Evolutionary conservation across 1,140 invertebrate genomes (phyloP), one percentile per base, ranked within the genome.

Genomic region (Dreissena polymorpha): DNA sequence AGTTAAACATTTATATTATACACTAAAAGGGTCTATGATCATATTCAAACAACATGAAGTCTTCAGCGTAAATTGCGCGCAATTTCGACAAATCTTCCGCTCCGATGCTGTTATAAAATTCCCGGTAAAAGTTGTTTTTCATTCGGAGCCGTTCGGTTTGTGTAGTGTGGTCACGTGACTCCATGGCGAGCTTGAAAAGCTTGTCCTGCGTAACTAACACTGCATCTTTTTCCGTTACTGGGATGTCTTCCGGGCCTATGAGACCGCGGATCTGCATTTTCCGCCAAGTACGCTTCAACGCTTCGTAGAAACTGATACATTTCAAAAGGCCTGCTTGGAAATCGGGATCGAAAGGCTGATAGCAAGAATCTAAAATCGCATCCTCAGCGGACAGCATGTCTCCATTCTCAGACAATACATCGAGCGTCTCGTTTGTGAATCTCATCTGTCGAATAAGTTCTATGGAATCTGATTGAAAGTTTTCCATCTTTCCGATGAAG

Each of bases 401-500:
- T 21, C 53, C 83, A 63, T 85, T 14, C 3, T 18, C 13, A 25
- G 68, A 49, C 2, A 86, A 21, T 16, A 83, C 49, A 18, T 82
- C 21, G 21, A 80, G 57, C 53, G 79, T 85, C 53, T 86, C 23
- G 49, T 86, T 75, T 27, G 60, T 67, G 65, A 85, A 75, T 14
- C 86, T 65, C 29, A 85, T 72, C 6, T 78, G 65, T 18, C 84
- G 23, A 16, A 87, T 64, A 16, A 85, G 83, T 10, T 74, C 72
- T 53, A 82, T 18, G 0, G 81, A 64, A 74, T 90, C 89, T 0
- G 67, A 23, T 27, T n/a, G 63, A 72, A 87, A 85, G n/a, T 77
- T 85, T 74, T 90, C 89, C 82, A 90, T 78, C 70, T 89, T 90
- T 10, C 89, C 89, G 10, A 89, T 71, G 63, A 90, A 64, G 60